Conservation (phyloP, 2,888 invertebrate genomes). For the Desoria tigrina region DNA sequence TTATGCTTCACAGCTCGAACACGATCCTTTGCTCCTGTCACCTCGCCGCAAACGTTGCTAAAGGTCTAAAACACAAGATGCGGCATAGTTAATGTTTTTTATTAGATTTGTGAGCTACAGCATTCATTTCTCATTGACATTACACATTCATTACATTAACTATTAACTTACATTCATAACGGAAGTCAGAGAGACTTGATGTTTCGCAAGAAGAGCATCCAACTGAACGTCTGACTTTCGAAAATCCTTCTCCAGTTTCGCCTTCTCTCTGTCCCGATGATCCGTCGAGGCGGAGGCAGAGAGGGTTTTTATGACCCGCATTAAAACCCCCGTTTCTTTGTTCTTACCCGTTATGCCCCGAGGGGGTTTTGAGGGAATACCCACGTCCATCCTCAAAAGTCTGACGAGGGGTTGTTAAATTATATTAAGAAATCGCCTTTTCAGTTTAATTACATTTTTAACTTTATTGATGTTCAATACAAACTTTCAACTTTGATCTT, state of each 20-base stretch:
- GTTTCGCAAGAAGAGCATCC: slow-evolving; percentile 82
- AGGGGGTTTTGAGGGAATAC: slow-evolving; percentile 74
- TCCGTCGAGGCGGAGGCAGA: slow-evolving; percentile 93
- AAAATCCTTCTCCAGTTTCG: slow-evolving; percentile 89
- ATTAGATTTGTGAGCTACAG: slow-evolving; percentile 6
- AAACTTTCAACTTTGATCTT: too few relatives aligned
- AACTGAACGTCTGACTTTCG: slow-evolving; percentile 85
- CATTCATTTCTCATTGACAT: neutral
- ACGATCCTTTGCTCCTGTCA: slow-evolving; percentile 74
- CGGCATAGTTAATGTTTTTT: slow-evolving; percentile 28
- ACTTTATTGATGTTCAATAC: too few relatives aligned
- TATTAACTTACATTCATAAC: slow-evolving; percentile 66
- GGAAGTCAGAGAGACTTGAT: slow-evolving; percentile 83
- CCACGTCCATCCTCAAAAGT: too few relatives aligned
- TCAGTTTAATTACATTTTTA: too few relatives aligned
- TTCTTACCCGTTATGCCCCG: slow-evolving; percentile 68
- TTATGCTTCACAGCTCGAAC: slow-evolving; percentile 78
- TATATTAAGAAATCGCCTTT: too few relatives aligned
- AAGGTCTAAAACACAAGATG: slow-evolving; percentile 63
- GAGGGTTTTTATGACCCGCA: slow-evolving; percentile 91
- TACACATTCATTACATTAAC: neutral
- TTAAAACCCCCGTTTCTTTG: slow-evolving; percentile 83
- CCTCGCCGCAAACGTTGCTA: slow-evolving; percentile 71
- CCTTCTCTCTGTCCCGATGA: slow-evolving; percentile 82
- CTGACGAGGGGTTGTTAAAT: too few relatives aligned